Evolutionary conservation across 2,797 vertebrate genomes (phyloP).

Genomic region (Mus caroli): DNA sequence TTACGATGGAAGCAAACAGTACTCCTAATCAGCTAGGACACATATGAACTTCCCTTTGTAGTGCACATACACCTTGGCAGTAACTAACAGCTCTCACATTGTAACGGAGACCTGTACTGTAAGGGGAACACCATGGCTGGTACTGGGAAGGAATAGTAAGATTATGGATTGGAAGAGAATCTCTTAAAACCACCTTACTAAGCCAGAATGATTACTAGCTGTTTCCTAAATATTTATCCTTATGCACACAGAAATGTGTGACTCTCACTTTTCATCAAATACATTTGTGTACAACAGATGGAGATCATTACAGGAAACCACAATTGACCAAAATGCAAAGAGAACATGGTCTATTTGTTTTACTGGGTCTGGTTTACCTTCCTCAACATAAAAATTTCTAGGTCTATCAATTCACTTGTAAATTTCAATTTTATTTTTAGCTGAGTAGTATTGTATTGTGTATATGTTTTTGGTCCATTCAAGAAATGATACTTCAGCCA

Average conservation of each 20-base stretch:
- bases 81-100: neutral
- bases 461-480: neutral
- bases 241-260: neutral
- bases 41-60: neutral
- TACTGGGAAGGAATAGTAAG: neutral
- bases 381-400: neutral
- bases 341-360: neutral
- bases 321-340: neutral
- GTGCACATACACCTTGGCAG: neutral
- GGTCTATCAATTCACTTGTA: neutral
- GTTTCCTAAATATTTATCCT: neutral
- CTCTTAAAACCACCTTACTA: neutral
- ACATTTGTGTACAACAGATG: neutral
- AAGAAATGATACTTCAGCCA: neutral
- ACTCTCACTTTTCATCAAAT: too few species aligned
- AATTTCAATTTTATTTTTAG: too few species aligned
- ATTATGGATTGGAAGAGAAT: neutral
- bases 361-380: too few species aligned
- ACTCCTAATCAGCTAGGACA: neutral
- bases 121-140: neutral
- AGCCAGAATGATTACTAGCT: neutral
- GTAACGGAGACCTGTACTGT: too few species aligned
- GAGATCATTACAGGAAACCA: neutral
- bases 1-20: neutral
- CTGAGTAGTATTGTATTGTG: neutral